Conservation (phyloP, 2,113 vertebrate genomes). For the Cynopterus brachyotis region DNA sequence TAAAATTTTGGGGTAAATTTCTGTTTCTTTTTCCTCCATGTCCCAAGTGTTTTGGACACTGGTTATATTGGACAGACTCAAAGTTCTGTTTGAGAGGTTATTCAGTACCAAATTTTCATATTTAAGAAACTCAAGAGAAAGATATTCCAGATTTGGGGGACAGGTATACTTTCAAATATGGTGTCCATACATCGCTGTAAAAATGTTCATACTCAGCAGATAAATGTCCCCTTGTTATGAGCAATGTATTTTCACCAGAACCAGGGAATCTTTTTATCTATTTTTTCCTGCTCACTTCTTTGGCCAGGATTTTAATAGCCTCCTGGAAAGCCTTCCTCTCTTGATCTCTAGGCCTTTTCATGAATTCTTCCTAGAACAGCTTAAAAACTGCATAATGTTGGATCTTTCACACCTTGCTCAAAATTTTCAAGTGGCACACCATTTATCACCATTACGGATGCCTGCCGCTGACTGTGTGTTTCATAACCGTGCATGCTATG, state of each 20-base stretch:
- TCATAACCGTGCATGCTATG: rapidly evolving
- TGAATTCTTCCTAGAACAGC: background rate
- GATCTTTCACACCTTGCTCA: slow-evolving; percentile 2
- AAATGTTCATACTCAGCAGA: background rate
- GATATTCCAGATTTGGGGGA: background rate
- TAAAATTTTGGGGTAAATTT: background rate
- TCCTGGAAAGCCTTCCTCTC: background rate
- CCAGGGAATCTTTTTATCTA: background rate
- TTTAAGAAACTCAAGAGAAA: background rate
- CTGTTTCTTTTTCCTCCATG: background rate
- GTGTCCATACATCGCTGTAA: background rate
- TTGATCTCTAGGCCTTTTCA: slow-evolving; percentile 9
- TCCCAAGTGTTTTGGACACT: background rate
- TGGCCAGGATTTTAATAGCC: background rate
- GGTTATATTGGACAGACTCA: background rate
- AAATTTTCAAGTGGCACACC: background rate
- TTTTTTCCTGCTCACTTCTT: background rate
- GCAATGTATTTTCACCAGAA: background rate
- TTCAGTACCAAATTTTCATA: background rate
- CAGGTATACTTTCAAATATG: background rate
- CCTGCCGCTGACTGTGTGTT: rapidly evolving
- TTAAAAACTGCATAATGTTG: background rate
- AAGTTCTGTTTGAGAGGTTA: background rate
- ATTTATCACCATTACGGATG: background rate
- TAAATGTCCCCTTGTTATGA: background rate